Base-by-base conservation (phyloP, 2,888 invertebrate genomes). In the Nymphalis polychloros region DNA sequence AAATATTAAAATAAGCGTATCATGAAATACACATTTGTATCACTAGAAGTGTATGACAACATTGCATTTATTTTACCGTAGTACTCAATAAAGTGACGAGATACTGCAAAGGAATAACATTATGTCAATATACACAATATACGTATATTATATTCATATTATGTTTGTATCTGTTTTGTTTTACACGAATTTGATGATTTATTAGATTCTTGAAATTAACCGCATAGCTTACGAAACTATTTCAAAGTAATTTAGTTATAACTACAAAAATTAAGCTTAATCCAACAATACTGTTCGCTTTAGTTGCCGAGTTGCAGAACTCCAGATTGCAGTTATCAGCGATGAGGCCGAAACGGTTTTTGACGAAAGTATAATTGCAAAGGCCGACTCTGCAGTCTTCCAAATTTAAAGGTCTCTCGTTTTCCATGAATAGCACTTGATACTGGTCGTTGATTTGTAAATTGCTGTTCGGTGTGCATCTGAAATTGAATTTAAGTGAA, bases 361-460 rank as follows among this genome's bases (percentile, higher is more conserved):
- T 93, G 8, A 97, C 89, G 27, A 93, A 93, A 0, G 94, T 93
- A 96, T 96, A 96, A 73, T 95, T 94, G 86, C 97, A 97, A 0
- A 97, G 93, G 0, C 97, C 97, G 0, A 96, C 96, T 10, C 94
- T 92, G 81, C 97, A 97, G 64, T 94, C 95, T 0, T 95, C 94
- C 52, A 95, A 84, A 65, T 94, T 87, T 60, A 97, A 93, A 0
- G 95, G 94, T 57, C 94, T 93, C 82, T 97, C 97, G 79, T 96
- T 96, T 70, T 96, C 92, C 74, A 95, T 94, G 86, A 97, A 96
- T 77, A 96, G 93, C 0, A 92, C 87, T 77, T 92, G 92, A 77
- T 89, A 83, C 19, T 83, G 79, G 17, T 90, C 89, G 68, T 85
- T 84, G 31, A 88, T 77, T 78, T 88, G 89, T 80, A 88, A 88